Evolutionary conservation across 2,797 vertebrate species (phyloP), one percentile per base, ranked within the genome.

Genomic region (Sebastes variabilis): DNA sequence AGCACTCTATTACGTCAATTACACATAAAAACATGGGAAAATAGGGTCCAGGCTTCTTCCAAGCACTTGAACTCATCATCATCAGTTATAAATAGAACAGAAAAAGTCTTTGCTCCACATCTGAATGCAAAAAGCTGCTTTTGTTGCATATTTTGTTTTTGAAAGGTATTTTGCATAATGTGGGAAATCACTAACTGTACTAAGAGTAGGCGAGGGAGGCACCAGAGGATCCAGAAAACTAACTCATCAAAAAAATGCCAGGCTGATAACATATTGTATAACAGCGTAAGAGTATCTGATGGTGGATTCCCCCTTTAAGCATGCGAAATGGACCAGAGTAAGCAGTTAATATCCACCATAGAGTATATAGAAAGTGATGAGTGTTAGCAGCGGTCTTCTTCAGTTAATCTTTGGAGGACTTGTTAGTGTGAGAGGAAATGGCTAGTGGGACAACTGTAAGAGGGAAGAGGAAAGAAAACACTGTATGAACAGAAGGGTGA

Each of bases 381-480:
- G 67, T 75, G 75, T 82, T 88, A 89, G 80, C 59, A 56, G 82
- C 49, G 16, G 32, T 79, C 86, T 34, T 82, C 86, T 69, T 80
- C 79, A 59, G 80, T 90, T 76, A 87, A 79, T 87, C 82, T 79
- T 67, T 61, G 61, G 22, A 78, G 72, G 75, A 75, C 66, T 83
- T 89, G 86, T 92, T 90, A 92, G 90, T 92, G 82, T 82, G 77
- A 82, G 54, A 84, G 81, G 62, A 79, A 56, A 87, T 73, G 61
- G 73, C 52, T 52, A 20, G 66, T 8, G 66, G 61, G 67, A 65
- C 49, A 79, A 79, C 89, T 87, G 83, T 80, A 87, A 87, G 68
- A 75, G 66, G 66, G 70, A 66, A 72, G 67, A 78, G 38, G 18
- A 82, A 74, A 84, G 62, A 80, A 75, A 85, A 65, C 71, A 65